These are phyloP conservation scores for Sinocyclocheilus anophthalmus DNA, from an alignment of 2,113 vertebrate genomes.

Conservation along the genomic window DNA sequence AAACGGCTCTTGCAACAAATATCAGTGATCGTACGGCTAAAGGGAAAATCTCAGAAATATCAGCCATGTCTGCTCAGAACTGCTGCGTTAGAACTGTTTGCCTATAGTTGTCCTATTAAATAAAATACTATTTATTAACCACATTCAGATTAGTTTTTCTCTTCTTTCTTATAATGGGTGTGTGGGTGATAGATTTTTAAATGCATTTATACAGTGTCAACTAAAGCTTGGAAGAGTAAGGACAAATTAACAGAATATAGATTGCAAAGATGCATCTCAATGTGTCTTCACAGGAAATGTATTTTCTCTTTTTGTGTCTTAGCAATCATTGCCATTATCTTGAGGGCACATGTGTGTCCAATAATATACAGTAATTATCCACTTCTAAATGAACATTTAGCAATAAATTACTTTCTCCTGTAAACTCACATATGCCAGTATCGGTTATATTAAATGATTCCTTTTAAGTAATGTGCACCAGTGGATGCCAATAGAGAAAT, in stretches of 20 bases:
- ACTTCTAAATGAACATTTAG: slow-evolving; percentile 28
- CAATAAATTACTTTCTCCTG: slow-evolving; percentile 26
- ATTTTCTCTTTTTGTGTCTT: neutral
- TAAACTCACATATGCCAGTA: slow-evolving; percentile 20
- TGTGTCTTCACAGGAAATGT: slow-evolving; percentile 32
- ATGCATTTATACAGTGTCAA: slow-evolving; percentile 19
- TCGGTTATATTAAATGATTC: slow-evolving; percentile 27
- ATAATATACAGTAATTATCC: slow-evolving; percentile 39
- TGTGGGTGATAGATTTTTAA: neutral
- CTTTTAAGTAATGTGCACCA: slow-evolving; percentile 21
- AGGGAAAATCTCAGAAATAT: neutral
- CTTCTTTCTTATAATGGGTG: neutral
- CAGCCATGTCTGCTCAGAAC: slow-evolving; percentile 11
- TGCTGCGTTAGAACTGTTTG: neutral
- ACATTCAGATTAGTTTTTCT: slow-evolving; percentile 5
- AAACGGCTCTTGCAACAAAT: slow-evolving; percentile 25
- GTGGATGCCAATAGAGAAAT: slow-evolving; percentile 15
- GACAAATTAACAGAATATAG: neutral
- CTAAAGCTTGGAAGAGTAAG: slow-evolving; percentile 35
- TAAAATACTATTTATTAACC: neutral
- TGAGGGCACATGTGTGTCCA: slow-evolving; percentile 29
- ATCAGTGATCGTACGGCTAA: slow-evolving; percentile 19
- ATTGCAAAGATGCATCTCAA: slow-evolving; percentile 27
- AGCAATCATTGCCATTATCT: neutral
- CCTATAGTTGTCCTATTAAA: neutral